Conservation (phyloP, 2,797 vertebrate genomes). For the Sebastes diaconus region DNA sequence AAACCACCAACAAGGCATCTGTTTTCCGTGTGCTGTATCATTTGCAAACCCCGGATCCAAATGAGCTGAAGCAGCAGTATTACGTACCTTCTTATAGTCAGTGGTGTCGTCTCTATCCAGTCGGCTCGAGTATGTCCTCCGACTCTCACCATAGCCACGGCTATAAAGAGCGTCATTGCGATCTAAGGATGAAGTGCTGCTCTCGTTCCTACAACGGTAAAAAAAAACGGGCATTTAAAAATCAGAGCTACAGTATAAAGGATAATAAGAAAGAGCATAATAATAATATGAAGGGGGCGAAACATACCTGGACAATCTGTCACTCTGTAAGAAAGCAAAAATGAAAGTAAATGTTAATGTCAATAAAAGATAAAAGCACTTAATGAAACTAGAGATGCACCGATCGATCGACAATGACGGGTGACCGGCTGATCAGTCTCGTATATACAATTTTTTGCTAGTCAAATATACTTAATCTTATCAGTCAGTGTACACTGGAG, state of each 20-base stretch:
- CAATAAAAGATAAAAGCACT: background rate
- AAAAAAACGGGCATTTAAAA: background rate
- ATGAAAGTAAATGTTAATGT: background rate
- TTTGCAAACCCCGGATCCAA: background rate
- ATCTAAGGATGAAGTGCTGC: conserved; percentile 81
- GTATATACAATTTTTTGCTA: fast-evolving
- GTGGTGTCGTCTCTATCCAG: conserved; percentile 91
- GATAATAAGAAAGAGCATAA: background rate
- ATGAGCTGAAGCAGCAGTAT: background rate
- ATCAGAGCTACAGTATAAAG: fast-evolving
- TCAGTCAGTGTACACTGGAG: no score
- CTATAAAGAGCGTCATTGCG: conserved; percentile 86
- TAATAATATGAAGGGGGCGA: background rate
- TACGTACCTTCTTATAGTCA: conserved; percentile 95
- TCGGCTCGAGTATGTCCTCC: conserved; percentile 88
- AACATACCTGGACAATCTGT: conserved; percentile 92
- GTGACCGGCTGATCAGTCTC: no score
- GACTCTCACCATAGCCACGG: conserved; percentile 87
- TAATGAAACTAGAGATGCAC: background rate
- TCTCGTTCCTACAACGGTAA: conserved; percentile 80
- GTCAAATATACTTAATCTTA: background rate
- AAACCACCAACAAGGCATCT: background rate
- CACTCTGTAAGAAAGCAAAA: conserved; percentile 82
- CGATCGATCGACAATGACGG: background rate
- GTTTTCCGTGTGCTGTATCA: background rate